These are phyloP conservation scores for Trissolcus japonicus DNA, from an alignment of 2,888 invertebrate species.

Conservation along the genomic window DNA sequence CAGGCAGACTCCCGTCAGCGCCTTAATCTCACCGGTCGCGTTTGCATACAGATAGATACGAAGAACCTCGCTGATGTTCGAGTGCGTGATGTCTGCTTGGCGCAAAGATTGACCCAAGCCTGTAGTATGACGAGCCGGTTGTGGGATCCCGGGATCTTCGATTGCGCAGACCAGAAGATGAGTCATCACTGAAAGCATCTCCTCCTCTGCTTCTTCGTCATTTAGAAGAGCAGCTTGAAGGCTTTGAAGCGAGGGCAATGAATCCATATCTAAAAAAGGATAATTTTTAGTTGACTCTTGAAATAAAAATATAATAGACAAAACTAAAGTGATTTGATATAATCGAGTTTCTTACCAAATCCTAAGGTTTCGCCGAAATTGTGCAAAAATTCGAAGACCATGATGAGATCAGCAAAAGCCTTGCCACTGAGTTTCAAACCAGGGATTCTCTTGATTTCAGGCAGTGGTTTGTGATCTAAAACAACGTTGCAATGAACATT, in stretches of 20 bases:
- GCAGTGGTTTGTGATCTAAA: conserved; percentile 83
- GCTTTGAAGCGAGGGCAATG: conserved; percentile 89
- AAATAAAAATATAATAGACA: too few relatives aligned
- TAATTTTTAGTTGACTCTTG: too few relatives aligned
- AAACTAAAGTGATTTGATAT: too few relatives aligned
- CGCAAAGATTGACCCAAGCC: conserved; percentile 92
- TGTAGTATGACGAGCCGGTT: conserved; percentile 92
- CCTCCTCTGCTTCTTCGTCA: conserved; percentile 89
- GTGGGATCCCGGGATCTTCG: conserved; percentile 94
- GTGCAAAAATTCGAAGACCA: conserved; percentile 97
- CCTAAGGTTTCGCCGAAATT: conserved; percentile 97
- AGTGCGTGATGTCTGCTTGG: conserved; percentile 92
- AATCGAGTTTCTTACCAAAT: conserved; percentile 82
- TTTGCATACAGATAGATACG: conserved; percentile 94
- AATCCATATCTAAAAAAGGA: conserved; percentile 84
- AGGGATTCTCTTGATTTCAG: conserved; percentile 85
- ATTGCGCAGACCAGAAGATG: conserved; percentile 94
- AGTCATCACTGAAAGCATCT: conserved; percentile 90
- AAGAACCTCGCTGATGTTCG: conserved; percentile 93
- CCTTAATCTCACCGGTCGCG: conserved; percentile 90
- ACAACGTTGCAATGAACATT: conserved; percentile 14
- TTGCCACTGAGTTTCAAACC: conserved; percentile 89
- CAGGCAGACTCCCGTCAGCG: conserved; percentile 87
- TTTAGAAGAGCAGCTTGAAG: conserved; percentile 91
- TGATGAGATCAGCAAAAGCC: conserved; percentile 93